A percentile compares a stretch with the other conserved stretches of the same genome.
Evolutionary conservation across 64 coral and sea anemone species (phyloP).

Genomic region (Pocillopora verrucosa): DNA sequence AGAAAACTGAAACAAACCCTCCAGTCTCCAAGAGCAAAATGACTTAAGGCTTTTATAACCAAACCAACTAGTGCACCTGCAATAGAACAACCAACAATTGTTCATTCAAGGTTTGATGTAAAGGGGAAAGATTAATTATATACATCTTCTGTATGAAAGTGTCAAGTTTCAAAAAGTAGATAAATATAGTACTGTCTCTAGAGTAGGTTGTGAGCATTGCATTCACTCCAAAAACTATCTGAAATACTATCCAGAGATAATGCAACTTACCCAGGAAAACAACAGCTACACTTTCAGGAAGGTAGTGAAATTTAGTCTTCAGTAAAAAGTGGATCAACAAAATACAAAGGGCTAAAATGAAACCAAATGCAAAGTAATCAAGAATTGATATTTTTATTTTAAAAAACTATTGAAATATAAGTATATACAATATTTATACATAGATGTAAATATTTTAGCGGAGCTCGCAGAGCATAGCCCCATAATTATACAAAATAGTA

Average conservation of each 20-base stretch:
- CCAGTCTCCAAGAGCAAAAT: constrained; percentile 97
- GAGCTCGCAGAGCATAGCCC: too few species aligned
- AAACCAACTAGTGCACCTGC: constrained; percentile 90
- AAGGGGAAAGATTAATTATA: too few species aligned
- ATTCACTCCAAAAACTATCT: too few species aligned
- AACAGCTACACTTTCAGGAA: constrained; percentile 99
- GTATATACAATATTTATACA: too few species aligned
- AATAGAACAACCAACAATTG: neutral
- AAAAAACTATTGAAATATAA: too few species aligned
- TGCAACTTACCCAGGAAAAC: constrained; percentile 88
- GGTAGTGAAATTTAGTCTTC: constrained; percentile 97
- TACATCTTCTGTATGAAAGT: too few species aligned
- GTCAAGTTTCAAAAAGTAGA: too few species aligned
- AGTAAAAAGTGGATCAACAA: constrained; percentile 92
- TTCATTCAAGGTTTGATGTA: too few species aligned
- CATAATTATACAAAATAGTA: too few species aligned
- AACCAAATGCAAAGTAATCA: neutral
- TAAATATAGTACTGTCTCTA: too few species aligned
- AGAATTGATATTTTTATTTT: neutral
- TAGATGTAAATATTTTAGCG: too few species aligned
- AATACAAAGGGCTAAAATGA: constrained; percentile 87
- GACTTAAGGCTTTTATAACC: constrained; percentile 88
- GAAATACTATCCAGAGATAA: neutral
- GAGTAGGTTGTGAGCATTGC: too few species aligned
- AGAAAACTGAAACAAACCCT: constrained; percentile 49